Evolutionary conservation across 2,113 vertebrate species (phyloP), one percentile per base, ranked within the genome.

Genomic region (Ranitomeya variabilis): DNA sequence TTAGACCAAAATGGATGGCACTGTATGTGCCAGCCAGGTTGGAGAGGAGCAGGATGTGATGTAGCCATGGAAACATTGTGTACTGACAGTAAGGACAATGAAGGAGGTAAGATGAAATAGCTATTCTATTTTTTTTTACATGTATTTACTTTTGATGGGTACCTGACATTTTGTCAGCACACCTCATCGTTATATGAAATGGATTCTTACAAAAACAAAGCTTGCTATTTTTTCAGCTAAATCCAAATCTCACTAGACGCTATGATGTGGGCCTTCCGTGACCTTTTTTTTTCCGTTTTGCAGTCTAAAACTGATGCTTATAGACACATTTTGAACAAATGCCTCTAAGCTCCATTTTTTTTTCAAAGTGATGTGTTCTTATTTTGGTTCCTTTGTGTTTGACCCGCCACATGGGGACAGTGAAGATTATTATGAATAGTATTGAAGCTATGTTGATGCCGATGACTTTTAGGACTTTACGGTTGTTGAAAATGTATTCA

Each of bases 1-100:
- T 93, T 99, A 93, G 98, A 99, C 95, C 98, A 99, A 86, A 99
- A 98, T 0, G 97, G 97, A 92, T 99, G 98, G 98, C 98, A 98
- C 87, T 99, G 98, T 81, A 96, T 99, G 89, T 99, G 98, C 94
- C 98, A 99, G 94, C 96, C 97, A 0, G 98, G 98, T n/a, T 99
- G 98, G 98, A 95, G 98, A 91, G 98, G 98, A 90, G 96, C 97
- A 0, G 98, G 98, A 59, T 99, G 98, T 81, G 97, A 99, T 0
- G 98, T 99, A 23, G 98, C 98, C 89, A 99, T 98, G 91, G 98
- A 99, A 93, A 99, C 97, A 3, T 95, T 97, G 87, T 99, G 98
- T 93, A 95, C 98, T 0, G 98, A 99, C 31, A 96, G 96, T 93
- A 99, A 99, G 94, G 98, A 99, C 95, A 99, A 99, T 0, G 98